Base-by-base conservation (phyloP, 2,113 vertebrate genomes). In the Chaenogobius annularis region DNA sequence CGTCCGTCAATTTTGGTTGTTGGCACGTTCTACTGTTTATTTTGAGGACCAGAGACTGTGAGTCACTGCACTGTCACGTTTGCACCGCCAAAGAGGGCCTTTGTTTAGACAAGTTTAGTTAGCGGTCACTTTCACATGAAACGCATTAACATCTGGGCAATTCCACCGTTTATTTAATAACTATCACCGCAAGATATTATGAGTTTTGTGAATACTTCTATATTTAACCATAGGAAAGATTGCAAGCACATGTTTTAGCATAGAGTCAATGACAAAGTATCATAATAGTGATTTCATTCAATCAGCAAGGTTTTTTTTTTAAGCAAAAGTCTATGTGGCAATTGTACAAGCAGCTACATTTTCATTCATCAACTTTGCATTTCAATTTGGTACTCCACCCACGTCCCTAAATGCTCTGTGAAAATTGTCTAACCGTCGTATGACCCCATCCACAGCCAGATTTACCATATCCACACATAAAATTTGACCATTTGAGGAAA, bases 91-190 rank as follows among this genome's bases (percentile, higher is more conserved):
- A 85, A 83, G 73, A 81, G 79, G 73, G 15, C 63, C 79, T 82
- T 75, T 85, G 85, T 87, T 87, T 84, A 81, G 65, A 65, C 0
- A 31, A 70, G 83, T 84, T 85, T 80, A 89, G 72, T 81, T 75
- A 75, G 82, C 58, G 81, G 85, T 86, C 82, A 77, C 13, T 63
- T 63, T 63, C 61, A 63, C 61, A 64, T 0, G 65, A 81, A 75
- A 84, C 82, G 55, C 5, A 82, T 83, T 75, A 85, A 83, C 80
- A 54, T 35, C 69, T 40, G 23, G 55, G 35, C 15, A 17, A 47
- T 26, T 47, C 19, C 48, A 47, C 66, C 31, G 43, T 70, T 40
- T 35, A 56, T 19, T 74, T 50, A 69, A 0, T 54, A 8, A 47
- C 50, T 54, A 59, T 10, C 52, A 37, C 44, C 22, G 67, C 58